phyloP scores from a whole-genome alignment of 2,113 vertebrate genomes.

The Paralichthys olivaceus region DNA sequence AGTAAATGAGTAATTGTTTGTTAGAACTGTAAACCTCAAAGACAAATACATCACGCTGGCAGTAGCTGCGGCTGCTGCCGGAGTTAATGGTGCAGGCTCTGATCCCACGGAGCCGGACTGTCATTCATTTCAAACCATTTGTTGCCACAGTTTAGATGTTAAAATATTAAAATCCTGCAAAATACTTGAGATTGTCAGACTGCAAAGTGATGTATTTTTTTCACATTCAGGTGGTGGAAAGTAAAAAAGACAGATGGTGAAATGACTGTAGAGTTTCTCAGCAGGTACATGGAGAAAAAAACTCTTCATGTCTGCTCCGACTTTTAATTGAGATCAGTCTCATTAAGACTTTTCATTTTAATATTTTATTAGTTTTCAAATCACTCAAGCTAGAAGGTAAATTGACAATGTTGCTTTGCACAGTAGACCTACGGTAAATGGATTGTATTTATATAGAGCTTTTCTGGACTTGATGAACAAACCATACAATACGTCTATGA shows the following conservation, averaged over 20 bases:
- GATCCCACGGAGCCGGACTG: not conserved
- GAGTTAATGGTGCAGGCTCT: slow-evolving; percentile 26
- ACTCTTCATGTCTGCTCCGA: too few species aligned
- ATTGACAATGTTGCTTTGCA: too few species aligned
- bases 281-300: not conserved
- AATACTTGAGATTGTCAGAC: not conserved
- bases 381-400: too few species aligned
- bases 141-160: slow-evolving; percentile 4
- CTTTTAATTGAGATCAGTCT: too few species aligned
- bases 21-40: slow-evolving; percentile 26
- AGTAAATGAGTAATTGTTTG: slow-evolving; percentile 49
- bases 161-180: not conserved
- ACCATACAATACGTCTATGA: too few species aligned
- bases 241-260: not conserved
- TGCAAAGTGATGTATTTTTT: not conserved
- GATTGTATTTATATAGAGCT: too few species aligned
- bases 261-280: not conserved
- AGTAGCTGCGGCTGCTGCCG: slow-evolving; percentile 19
- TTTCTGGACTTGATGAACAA: too few species aligned
- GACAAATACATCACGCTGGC: slow-evolving; percentile 15
- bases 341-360: too few species aligned
- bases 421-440: too few species aligned
- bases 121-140: slow-evolving; percentile 23
- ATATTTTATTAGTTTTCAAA: too few species aligned
- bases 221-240: not conserved